Conservation (phyloP, 2,888 invertebrate species). For the Ganaspis brasiliensis region DNA sequence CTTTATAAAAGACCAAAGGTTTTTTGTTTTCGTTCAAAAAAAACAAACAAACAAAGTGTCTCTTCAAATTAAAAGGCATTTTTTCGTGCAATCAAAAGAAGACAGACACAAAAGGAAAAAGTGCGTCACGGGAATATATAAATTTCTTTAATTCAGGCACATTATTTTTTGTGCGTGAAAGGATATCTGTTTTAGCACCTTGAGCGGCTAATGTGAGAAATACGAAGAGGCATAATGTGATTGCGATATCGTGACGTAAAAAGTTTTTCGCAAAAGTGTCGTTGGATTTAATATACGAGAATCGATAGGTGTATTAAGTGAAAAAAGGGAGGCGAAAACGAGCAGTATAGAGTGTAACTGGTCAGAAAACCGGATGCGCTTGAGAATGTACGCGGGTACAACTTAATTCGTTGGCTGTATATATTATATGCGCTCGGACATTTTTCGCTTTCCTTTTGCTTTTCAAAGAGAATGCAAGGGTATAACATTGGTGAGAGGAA, state of each 20-base stretch:
- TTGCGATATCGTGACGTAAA: constrained; percentile 57
- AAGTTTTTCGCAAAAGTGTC: constrained; percentile 42
- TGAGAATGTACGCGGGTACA: constrained; percentile 60
- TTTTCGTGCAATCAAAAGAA: no score
- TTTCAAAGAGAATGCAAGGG: constrained; percentile 46
- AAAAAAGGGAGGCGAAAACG: constrained; percentile 53
- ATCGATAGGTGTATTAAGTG: constrained; percentile 61
- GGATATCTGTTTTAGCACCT: constrained; percentile 19
- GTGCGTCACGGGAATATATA: no score
- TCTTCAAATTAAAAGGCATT: no score
- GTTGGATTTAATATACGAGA: constrained; percentile 56
- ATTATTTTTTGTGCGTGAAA: no score
- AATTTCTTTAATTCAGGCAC: no score
- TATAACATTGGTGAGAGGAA: constrained; percentile 25
- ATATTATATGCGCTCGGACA: constrained; percentile 51
- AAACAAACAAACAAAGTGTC: no score
- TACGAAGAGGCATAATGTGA: constrained; percentile 51
- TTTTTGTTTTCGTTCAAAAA: no score
- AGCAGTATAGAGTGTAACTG: constrained; percentile 57
- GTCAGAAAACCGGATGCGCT: constrained; percentile 57
- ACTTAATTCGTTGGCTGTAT: constrained; percentile 58
- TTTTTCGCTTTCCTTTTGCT: constrained; percentile 49
- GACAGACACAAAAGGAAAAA: no score
- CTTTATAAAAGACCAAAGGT: no score
- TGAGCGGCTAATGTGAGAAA: constrained; percentile 1